Percentiles rank a stretch among this genome's conserved stretches.
Conservation (phyloP, 2,888 invertebrate genomes). For the Cataglyphis rosenhaueri region DNA sequence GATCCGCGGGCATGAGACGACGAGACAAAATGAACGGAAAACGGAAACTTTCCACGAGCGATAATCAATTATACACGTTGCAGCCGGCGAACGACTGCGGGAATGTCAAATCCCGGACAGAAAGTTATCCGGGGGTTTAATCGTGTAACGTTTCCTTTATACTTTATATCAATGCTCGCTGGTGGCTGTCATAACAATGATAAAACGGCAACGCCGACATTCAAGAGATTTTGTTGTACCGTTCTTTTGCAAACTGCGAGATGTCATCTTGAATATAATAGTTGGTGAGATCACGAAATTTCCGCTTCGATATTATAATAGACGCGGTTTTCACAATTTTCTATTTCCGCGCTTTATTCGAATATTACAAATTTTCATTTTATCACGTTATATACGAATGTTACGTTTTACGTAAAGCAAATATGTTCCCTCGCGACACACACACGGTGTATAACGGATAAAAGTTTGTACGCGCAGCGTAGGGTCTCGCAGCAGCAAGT, state of each 20-base stretch:
- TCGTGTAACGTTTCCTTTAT: constrained; percentile 17
- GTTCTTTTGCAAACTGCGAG: background rate
- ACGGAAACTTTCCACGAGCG: constrained; percentile 15
- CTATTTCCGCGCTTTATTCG: constrained; percentile 9
- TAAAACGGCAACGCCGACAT: constrained; percentile 20
- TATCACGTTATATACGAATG: background rate
- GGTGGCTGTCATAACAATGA: constrained; percentile 37
- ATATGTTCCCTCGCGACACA: background rate
- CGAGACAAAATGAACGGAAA: constrained; percentile 6
- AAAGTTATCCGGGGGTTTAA: background rate
- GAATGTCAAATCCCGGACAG: constrained; percentile 23
- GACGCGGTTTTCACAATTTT: background rate
- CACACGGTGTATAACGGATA: constrained; percentile 1
- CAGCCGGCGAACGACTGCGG: background rate
- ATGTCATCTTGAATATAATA: constrained; percentile 5
- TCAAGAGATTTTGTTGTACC: background rate
- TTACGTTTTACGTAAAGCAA: background rate
- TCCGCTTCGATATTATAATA: background rate
- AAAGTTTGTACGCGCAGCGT: constrained; percentile 12
- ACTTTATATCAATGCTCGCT: background rate
- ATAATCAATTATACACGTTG: constrained; percentile 33
- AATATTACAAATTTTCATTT: constrained; percentile 27
- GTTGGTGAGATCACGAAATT: background rate
- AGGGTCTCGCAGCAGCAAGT: constrained; percentile 14
- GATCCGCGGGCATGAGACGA: background rate